phyloP scores from a whole-genome alignment of 2,888 invertebrate genomes.

The Caenorhabditis panamensis region DNA sequence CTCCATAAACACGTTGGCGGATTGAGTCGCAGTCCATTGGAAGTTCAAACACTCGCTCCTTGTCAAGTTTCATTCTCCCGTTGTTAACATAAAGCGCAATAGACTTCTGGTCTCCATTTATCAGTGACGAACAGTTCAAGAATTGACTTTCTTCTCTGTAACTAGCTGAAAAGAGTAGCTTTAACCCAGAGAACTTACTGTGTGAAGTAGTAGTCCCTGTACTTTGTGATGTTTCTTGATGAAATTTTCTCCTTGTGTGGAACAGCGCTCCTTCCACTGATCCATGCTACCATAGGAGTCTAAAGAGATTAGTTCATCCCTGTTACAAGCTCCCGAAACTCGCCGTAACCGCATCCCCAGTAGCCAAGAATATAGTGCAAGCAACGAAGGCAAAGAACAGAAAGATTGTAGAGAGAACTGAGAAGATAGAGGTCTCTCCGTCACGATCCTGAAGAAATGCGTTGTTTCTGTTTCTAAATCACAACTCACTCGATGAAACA shows the following conservation, averaged over 20 bases:
- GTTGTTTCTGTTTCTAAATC: no score
- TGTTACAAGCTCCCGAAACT: not conserved
- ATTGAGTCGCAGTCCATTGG: constrained; percentile 61
- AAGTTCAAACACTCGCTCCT: constrained; percentile 41
- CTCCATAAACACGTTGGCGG: constrained; percentile 39
- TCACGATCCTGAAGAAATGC: no score
- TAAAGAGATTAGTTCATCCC: not conserved
- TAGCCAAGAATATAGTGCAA: constrained; percentile 45
- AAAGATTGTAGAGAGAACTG: constrained; percentile 22
- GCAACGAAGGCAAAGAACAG: constrained; percentile 40
- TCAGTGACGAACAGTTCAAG: constrained; percentile 45
- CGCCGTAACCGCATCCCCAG: constrained; percentile 19
- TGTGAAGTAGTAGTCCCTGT: constrained; percentile 49
- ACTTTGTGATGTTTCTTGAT: constrained; percentile 20
- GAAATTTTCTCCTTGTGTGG: not conserved
- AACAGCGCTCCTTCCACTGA: constrained; percentile 1
- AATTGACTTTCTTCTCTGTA: constrained; percentile 52
- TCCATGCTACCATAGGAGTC: not conserved
- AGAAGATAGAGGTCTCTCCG: not conserved
- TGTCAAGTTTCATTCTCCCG: constrained; percentile 47
- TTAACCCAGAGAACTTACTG: constrained; percentile 19
- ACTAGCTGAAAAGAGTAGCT: not conserved
- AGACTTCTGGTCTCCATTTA: constrained; percentile 26
- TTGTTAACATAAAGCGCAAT: constrained; percentile 52
- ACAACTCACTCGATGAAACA: no score